phyloP scores from a whole-genome alignment of 2,888 invertebrate genomes.

The Thelaira solivaga region DNA sequence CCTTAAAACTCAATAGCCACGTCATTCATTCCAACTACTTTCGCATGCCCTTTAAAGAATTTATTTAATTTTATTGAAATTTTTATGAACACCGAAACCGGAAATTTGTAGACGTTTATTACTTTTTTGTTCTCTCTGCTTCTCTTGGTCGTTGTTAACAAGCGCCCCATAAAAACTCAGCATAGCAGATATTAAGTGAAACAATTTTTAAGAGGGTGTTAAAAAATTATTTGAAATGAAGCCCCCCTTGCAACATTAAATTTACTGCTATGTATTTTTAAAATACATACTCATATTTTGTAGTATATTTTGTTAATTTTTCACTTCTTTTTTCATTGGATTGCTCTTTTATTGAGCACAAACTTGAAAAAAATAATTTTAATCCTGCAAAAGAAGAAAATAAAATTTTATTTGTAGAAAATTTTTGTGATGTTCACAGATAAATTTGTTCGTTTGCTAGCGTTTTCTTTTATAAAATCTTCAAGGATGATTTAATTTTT shows the following conservation, averaged over 20 bases:
- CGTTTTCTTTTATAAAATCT: not conserved
- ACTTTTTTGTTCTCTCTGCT: not conserved
- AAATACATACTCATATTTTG: no score
- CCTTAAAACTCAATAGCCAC: slow-evolving; percentile 4
- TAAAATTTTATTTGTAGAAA: not conserved
- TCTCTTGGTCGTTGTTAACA: slow-evolving; percentile 1
- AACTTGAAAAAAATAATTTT: slow-evolving; percentile 50
- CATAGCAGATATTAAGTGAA: not conserved
- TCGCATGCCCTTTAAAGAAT: not conserved
- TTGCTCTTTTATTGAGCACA: slow-evolving; percentile 29
- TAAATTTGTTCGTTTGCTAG: not conserved
- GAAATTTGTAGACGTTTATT: slow-evolving; percentile 48
- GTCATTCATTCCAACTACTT: not conserved
- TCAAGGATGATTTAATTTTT: no score
- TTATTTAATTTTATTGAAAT: slow-evolving; percentile 34
- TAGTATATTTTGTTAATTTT: no score
- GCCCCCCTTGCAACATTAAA: not conserved
- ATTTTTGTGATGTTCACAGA: slow-evolving; percentile 25
- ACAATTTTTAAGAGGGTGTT: slow-evolving; percentile 38
- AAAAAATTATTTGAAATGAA: not conserved
- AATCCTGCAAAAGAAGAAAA: slow-evolving; percentile 43
- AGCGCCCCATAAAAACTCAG: slow-evolving; percentile 1
- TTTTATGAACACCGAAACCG: slow-evolving; percentile 47
- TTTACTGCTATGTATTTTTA: no score
- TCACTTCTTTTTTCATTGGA: not conserved